Evolutionary conservation across 2,113 vertebrate species (phyloP).

Genomic region (Equus przewalskii): DNA sequence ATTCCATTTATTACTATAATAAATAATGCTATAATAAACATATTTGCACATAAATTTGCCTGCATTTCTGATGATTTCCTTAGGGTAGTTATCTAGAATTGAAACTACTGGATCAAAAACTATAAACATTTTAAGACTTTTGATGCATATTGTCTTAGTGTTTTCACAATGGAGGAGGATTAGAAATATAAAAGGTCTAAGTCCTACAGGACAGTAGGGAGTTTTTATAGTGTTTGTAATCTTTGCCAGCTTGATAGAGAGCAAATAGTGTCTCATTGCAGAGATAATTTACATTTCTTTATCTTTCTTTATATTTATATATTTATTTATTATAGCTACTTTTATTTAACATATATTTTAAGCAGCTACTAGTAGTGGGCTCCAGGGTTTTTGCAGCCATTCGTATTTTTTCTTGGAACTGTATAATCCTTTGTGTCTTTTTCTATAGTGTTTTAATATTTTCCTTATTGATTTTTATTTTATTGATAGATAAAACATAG

Average conservation of each 20-base stretch:
- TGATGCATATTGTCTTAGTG: conserved; percentile 10
- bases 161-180: conserved; percentile 22
- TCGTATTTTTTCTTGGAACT: background rate
- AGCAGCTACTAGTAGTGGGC: background rate
- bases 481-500: background rate
- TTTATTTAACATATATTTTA: conserved; percentile 45
- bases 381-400: background rate
- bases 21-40: conserved; percentile 77
- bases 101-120: conserved; percentile 63
- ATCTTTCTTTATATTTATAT: background rate
- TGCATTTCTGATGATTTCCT: conserved; percentile 69
- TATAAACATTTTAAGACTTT: conserved; percentile 66
- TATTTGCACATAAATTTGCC: conserved; percentile 76
- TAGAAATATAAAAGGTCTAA: conserved; percentile 31
- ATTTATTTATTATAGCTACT: background rate
- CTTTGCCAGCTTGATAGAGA: background rate
- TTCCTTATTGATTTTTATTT: conserved; percentile 33
- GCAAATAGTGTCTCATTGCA: conserved; percentile 28
- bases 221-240: conserved; percentile 54
- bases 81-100: conserved; percentile 61
- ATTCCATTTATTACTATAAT: conserved; percentile 74
- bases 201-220: background rate
- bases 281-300: conserved; percentile 3
- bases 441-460: conserved; percentile 25
- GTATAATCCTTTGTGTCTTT: background rate